Conservation (phyloP, 2,888 invertebrate genomes). For the Steinernema scapterisci region DNA sequence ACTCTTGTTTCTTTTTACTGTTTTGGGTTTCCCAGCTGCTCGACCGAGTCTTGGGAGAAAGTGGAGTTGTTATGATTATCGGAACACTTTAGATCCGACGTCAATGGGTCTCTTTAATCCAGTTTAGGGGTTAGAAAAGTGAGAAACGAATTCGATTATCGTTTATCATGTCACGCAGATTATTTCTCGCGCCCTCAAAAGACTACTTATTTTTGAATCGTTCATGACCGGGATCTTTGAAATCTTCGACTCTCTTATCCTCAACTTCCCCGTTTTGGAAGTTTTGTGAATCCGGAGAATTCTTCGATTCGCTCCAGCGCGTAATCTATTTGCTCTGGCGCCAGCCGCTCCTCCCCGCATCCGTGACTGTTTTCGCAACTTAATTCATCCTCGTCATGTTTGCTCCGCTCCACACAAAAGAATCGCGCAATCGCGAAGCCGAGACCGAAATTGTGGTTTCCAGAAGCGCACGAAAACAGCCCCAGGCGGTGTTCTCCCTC, state of each 20-base stretch:
- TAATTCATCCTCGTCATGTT: neutral
- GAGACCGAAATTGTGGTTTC: neutral
- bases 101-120: no score
- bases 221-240: no score
- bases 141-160: neutral
- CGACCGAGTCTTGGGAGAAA: no score
- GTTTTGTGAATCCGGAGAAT: neutral
- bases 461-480: slow-evolving; percentile 7
- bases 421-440: slow-evolving; percentile 25
- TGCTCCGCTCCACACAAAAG: neutral
- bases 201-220: neutral
- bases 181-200: neutral
- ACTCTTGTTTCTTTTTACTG: no score
- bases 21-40: no score
- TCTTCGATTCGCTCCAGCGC: neutral
- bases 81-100: no score
- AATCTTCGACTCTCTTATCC: no score
- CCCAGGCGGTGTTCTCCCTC: neutral
- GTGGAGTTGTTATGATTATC: no score
- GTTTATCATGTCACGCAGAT: neutral
- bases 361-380: no score
- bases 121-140: no score
- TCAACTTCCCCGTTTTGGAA: no score
- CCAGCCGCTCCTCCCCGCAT: neutral
- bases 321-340: neutral